These are phyloP conservation scores for Antennarius striatus DNA, from an alignment of 2,113 vertebrate genomes.

Conservation along the genomic window DNA sequence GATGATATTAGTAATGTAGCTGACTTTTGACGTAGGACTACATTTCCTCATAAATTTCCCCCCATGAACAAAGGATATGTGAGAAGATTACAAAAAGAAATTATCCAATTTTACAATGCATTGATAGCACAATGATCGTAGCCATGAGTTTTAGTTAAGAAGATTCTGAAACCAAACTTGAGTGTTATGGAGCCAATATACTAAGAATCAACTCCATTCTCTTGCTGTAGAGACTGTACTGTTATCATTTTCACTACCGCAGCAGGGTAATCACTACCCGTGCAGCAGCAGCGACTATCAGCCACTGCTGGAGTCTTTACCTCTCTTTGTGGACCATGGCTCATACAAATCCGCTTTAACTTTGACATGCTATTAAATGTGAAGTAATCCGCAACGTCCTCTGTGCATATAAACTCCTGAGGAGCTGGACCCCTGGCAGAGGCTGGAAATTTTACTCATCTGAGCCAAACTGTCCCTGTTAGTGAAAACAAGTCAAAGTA, in stretches of 20 bases:
- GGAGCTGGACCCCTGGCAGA: constrained; percentile 13
- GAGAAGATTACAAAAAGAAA: no score
- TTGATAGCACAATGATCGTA: no score
- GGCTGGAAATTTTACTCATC: constrained; percentile 6
- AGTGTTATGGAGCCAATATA: background rate
- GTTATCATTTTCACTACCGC: constrained; percentile 16
- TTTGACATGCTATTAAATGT: constrained; percentile 51
- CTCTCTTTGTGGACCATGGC: constrained; percentile 6
- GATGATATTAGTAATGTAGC: no score
- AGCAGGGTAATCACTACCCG: constrained; percentile 17
- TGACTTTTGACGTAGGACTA: no score
- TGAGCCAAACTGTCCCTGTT: constrained; percentile 11
- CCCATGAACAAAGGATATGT: no score
- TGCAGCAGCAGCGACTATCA: constrained; percentile 16
- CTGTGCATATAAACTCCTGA: background rate
- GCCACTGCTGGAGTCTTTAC: constrained; percentile 27
- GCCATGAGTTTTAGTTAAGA: no score
- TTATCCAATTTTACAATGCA: no score
- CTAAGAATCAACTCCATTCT: background rate
- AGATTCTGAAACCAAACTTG: no score
- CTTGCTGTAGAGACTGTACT: background rate
- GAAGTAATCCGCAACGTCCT: constrained; percentile 51
- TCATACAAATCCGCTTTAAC: constrained; percentile 41
- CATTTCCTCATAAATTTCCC: no score
- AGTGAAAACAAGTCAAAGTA: constrained; percentile 8